Conservation (phyloP, 2,113 vertebrate genomes). For the Emydocephalus ijimae region DNA sequence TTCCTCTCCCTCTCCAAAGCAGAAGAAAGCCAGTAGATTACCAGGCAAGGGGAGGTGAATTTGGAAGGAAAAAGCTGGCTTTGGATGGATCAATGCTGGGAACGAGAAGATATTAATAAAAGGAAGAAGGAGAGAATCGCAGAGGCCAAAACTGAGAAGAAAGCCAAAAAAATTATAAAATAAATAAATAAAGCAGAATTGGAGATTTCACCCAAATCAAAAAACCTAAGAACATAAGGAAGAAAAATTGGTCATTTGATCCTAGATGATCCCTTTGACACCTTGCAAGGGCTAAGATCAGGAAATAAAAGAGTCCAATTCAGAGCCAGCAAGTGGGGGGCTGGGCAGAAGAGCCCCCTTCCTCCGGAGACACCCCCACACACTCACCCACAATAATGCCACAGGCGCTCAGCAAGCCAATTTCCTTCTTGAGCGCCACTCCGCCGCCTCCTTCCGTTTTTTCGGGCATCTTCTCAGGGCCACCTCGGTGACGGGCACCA, state of each 20-base stretch:
- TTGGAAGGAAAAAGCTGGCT: neutral
- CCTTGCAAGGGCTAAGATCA: neutral
- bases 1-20: too few species aligned
- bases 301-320: neutral
- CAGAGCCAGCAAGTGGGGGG: neutral
- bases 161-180: neutral
- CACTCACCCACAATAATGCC: constrained; percentile 90
- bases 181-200: too few species aligned
- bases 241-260: too few species aligned
- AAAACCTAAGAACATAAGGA: neutral
- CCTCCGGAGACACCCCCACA: neutral
- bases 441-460: constrained; percentile 54
- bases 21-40: neutral
- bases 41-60: neutral
- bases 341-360: neutral
- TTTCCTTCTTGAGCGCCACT: constrained; percentile 89
- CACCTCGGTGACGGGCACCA: constrained; percentile 71
- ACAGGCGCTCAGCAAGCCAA: constrained; percentile 88
- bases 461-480: constrained; percentile 42
- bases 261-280: too few species aligned
- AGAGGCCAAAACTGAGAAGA: neutral
- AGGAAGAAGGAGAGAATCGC: neutral
- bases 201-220: neutral
- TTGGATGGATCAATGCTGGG: neutral
- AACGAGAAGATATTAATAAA: constrained; percentile 4